Evolutionary conservation across 2,113 vertebrate genomes (phyloP), one percentile per base, ranked within the genome.

Genomic region (Monopterus albus): DNA sequence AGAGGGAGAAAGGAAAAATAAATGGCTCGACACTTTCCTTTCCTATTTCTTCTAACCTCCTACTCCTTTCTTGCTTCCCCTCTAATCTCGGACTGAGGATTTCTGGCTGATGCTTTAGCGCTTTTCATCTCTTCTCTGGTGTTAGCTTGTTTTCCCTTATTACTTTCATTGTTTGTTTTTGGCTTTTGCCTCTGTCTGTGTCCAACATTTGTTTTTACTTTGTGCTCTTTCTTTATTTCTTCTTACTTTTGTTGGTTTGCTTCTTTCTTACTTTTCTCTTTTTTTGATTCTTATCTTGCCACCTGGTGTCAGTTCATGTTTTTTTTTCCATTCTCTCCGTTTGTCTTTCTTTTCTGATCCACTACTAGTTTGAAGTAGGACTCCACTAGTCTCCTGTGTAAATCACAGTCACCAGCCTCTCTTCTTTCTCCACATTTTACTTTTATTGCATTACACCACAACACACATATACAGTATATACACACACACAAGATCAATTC

Each of bases 81-180:
- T 87, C 59, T 86, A 86, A 88, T 87, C 86, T 82, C 67, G 53
- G 26, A 50, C 64, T 71, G 39, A 55, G 70, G 53, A 50, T 71
- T 58, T 77, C 49, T 68, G 57, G 45, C 45, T 79, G 84, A 72
- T 79, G 78, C 81, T 75, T 51, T 66, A 43, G 55, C 73, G 61
- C 63, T 75, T 80, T 87, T 70, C 60, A 65, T 72, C 28, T 57
- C 36, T 50, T 40, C 67, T 45, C 62, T 76, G 49, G 18, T 51
- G 49, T 74, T 61, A 78, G 75, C 62, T 81, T 78, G 76, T 77
- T 82, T 60, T 35, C 46, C 58, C 58, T 52, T 59, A 72, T 80
- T 79, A 63, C 69, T 62, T 65, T 63, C 58, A 68, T 78, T 66
- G 64, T 77, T 77, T 78, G 40, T 47, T 33, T 26, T 78, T 47